Base-by-base conservation (phyloP, 1,140 invertebrate species). In the Pectinophora gossypiella region DNA sequence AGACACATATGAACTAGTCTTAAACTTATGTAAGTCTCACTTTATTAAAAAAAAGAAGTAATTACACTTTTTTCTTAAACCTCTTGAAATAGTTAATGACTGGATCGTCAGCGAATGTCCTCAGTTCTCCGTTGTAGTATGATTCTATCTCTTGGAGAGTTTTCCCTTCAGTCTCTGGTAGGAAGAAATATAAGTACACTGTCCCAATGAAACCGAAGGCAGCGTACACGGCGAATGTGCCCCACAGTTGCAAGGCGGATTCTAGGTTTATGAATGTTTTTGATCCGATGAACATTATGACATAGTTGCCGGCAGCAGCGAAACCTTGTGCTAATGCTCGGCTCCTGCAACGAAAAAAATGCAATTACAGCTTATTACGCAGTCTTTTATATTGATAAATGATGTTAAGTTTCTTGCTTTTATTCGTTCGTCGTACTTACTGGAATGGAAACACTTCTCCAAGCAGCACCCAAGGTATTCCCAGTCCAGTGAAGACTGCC, bases 121-220 rank as follows among this genome's bases (percentile, higher is more conserved):
- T 68, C 4, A 78, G 50, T 55, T 84, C 63, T 1, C 91, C 91
- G 0, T 89, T 89, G 56, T 91, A 91, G 49, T 78, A 77, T 1
- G 77, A 76, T 64, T 92, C 91, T 27, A 96, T 94, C 73, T 96
- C 94, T 72, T 94, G 90, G 43, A 96, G 84, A 1, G 90, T 90
- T 59, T 91, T 93, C 2, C 94, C 93, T 81, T 94, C 94, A 0
- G 95, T 96, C 81, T 96, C 94, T 1, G 95, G 94, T n/a, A 96
- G 72, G 52, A 91, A 90, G 36, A 92, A 88, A 54, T 91, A 91
- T 10, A 94, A 76, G 48, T 93, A 66, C 2, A 90, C 64, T 10
- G 91, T 72, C 6, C 92, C 91, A 3, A 92, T 13, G 12, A 90
- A 80, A n/a, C 90, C 89, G 44, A 92, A 85, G 2, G 62, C 83